These are phyloP conservation scores for Ochlodes sylvanus DNA, from an alignment of 2,888 invertebrate genomes.

Conservation along the genomic window DNA sequence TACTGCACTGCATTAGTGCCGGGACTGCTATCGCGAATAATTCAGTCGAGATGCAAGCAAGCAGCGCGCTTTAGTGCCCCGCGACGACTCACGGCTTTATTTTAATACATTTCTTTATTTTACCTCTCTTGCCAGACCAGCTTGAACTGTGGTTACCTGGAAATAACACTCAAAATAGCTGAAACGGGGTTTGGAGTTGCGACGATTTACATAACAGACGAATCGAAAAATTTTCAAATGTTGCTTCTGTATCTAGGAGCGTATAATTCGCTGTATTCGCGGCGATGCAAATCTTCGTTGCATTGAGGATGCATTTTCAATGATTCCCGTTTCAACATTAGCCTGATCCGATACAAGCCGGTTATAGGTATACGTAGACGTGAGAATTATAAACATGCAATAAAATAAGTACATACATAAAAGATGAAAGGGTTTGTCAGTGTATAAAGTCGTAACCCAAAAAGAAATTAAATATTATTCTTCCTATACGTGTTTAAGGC, in stretches of 20 bases:
- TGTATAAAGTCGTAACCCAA: too few relatives aligned
- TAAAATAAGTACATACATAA: too few relatives aligned
- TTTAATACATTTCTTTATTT: constrained; percentile 28
- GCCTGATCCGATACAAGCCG: constrained; percentile 5
- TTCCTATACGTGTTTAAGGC: too few relatives aligned
- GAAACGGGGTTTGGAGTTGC: neutral
- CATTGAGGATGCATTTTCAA: constrained; percentile 24
- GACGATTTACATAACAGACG: neutral
- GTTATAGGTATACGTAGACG: neutral
- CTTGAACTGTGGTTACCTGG: neutral
- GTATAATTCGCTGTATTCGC: constrained; percentile 22
- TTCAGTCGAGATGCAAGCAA: constrained; percentile 18
- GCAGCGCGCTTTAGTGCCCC: constrained; percentile 18
- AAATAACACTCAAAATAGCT: neutral
- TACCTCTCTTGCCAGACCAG: neutral
- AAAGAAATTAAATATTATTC: too few relatives aligned
- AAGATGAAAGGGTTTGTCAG: neutral
- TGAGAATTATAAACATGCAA: neutral
- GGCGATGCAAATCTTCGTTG: constrained; percentile 10
- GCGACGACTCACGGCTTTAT: constrained; percentile 29
- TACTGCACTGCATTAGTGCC: constrained; percentile 16
- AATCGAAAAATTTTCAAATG: constrained; percentile 13
- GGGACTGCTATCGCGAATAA: constrained; percentile 17
- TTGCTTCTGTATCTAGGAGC: constrained; percentile 10
- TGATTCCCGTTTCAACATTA: constrained; percentile 20